Percentiles rank a stretch among this genome's conserved stretches.
phyloP scores from a whole-genome alignment of 2,888 invertebrate genomes.

The Harpalus rubripes region DNA sequence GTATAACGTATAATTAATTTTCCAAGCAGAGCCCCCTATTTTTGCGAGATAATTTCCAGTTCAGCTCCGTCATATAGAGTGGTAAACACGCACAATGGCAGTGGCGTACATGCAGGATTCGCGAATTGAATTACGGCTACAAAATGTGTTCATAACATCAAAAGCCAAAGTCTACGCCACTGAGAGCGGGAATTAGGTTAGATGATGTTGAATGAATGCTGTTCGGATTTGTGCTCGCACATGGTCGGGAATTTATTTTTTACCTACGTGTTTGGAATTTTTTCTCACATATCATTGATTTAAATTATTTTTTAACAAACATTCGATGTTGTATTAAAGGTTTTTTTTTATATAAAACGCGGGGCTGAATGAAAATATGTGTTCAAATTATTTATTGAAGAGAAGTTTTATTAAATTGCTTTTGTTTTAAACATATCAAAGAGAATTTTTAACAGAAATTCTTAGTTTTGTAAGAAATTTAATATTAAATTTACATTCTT shows the following conservation, averaged over 20 bases:
- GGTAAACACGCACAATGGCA: constrained; percentile 43
- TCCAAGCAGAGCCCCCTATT: constrained; percentile 36
- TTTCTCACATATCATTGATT: constrained; percentile 9
- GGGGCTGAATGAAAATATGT: background rate
- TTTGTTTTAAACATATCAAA: constrained; percentile 3
- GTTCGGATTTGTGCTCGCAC: constrained; percentile 40
- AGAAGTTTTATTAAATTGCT: background rate
- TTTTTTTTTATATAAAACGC: background rate
- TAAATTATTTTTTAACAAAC: constrained; percentile 27
- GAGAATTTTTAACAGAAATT: background rate
- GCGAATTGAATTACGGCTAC: constrained; percentile 42
- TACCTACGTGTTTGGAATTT: constrained; percentile 30
- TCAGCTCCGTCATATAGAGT: constrained; percentile 47
- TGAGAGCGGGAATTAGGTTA: constrained; percentile 33
- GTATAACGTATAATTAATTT: constrained; percentile 44
- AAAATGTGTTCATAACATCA: constrained; percentile 45
- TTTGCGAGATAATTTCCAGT: constrained; percentile 51
- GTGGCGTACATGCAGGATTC: constrained; percentile 22
- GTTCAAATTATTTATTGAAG: constrained; percentile 8
- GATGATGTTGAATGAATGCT: constrained; percentile 49
- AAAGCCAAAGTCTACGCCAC: constrained; percentile 17
- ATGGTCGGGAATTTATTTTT: constrained; percentile 27
- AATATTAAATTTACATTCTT: background rate
- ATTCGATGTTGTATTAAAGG: constrained; percentile 22
- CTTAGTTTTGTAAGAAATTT: background rate